Conservation (phyloP, 2,113 vertebrate species). For the Setophaga petechia region DNA sequence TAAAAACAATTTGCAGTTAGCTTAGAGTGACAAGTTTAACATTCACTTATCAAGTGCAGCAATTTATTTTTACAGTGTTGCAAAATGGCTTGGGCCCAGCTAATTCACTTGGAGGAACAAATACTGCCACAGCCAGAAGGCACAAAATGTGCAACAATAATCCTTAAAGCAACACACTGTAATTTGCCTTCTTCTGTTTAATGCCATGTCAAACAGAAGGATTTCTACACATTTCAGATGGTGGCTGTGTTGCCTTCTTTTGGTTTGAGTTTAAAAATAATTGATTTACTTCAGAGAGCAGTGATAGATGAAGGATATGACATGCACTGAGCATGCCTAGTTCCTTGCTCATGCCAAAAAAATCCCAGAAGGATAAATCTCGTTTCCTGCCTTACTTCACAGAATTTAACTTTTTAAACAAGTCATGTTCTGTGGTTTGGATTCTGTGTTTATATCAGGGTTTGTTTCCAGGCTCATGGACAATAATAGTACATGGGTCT, state of each 20-base stretch:
- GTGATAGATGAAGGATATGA: conserved; percentile 87
- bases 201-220: conserved; percentile 79
- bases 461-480: conserved; percentile 75
- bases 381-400: conserved; percentile 89
- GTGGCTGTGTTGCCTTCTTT: conserved; percentile 73
- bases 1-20: conserved; percentile 67
- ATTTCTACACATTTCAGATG: conserved; percentile 74
- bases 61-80: conserved; percentile 76
- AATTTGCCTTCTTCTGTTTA: conserved; percentile 69
- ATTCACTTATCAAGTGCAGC: conserved; percentile 70
- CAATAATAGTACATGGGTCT: conserved; percentile 68
- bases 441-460: conserved; percentile 78
- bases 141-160: conserved; percentile 73
- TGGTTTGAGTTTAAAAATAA: conserved; percentile 72
- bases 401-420: conserved; percentile 83
- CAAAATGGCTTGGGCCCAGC: conserved; percentile 68
- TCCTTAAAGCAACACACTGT: conserved; percentile 64
- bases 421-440: conserved; percentile 84
- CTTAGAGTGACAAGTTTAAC: conserved; percentile 68
- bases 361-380: conserved; percentile 87
- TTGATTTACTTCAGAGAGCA: conserved; percentile 79
- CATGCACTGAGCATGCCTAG: conserved; percentile 85
- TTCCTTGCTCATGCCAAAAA: conserved; percentile 81
- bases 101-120: conserved; percentile 64
- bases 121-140: conserved; percentile 74